Evolutionary conservation across 2,113 vertebrate genomes (phyloP).

Genomic region (Conger conger): DNA sequence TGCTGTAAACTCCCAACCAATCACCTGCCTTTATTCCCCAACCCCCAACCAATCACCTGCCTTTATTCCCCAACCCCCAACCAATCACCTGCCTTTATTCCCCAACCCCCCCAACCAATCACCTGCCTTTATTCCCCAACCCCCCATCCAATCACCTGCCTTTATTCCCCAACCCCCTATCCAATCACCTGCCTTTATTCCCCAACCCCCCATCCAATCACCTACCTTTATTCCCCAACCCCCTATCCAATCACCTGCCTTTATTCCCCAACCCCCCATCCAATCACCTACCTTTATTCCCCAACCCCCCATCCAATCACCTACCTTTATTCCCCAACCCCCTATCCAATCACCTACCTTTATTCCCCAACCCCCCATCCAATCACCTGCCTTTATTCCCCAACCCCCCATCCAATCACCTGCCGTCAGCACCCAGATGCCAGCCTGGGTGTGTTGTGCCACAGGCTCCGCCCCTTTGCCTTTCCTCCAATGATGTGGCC

Average conservation of each 20-base stretch:
- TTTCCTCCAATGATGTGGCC: constrained; percentile 14
- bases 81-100: background rate
- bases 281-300: background rate
- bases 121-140: background rate
- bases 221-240: background rate
- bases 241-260: background rate
- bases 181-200: background rate
- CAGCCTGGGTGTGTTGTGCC: background rate
- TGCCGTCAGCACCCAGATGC: background rate
- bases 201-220: background rate
- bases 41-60: background rate
- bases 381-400: background rate
- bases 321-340: background rate
- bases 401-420: background rate
- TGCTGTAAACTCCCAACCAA: constrained; percentile 57
- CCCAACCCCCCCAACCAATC: background rate
- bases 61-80: background rate
- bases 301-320: background rate
- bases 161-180: background rate
- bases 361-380: background rate
- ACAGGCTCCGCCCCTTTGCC: background rate
- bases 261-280: background rate
- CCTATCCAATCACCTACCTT: background rate
- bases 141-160: background rate
- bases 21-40: background rate